Evolutionary conservation across 2,888 invertebrate genomes (phyloP).

Genomic region (Lysandra bellargus): DNA sequence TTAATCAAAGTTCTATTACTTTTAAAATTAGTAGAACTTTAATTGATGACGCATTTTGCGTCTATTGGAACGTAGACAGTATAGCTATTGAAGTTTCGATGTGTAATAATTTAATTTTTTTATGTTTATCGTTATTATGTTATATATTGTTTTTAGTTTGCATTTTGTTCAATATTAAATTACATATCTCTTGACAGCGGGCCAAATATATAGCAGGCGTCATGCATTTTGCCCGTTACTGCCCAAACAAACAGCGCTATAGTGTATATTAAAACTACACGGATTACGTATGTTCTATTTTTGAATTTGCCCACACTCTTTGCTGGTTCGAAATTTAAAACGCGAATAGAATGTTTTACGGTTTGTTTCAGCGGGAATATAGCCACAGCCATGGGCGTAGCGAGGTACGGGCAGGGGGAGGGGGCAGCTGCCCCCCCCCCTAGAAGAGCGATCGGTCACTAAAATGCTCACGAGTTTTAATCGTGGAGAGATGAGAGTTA

Average conservation of each 20-base stretch:
- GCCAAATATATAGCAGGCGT: slow-evolving; percentile 56
- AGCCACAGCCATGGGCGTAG: too few species aligned
- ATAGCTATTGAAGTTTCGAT: not conserved
- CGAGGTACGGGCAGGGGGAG: too few species aligned
- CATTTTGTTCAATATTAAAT: slow-evolving; percentile 37
- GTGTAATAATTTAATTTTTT: not conserved
- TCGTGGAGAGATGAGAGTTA: too few species aligned
- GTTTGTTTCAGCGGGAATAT: not conserved
- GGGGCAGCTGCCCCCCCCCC: too few species aligned
- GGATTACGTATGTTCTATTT: slow-evolving; percentile 30
- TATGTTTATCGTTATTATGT: not conserved
- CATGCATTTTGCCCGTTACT: slow-evolving; percentile 35
- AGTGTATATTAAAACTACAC: slow-evolving; percentile 23
- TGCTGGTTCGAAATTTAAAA: slow-evolving; percentile 21
- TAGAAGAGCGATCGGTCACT: too few species aligned
- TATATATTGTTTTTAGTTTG: not conserved
- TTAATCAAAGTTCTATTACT: too few species aligned
- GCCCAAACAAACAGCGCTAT: slow-evolving; percentile 28
- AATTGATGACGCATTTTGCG: too few species aligned
- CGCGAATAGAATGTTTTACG: slow-evolving; percentile 15
- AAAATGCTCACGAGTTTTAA: too few species aligned
- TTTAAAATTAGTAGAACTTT: too few species aligned
- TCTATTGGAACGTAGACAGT: not conserved
- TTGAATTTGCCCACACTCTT: slow-evolving; percentile 25
- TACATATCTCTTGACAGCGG: slow-evolving; percentile 63